Evolutionary conservation across 2,113 vertebrate species (phyloP).

Genomic region (Daboia siamensis): DNA sequence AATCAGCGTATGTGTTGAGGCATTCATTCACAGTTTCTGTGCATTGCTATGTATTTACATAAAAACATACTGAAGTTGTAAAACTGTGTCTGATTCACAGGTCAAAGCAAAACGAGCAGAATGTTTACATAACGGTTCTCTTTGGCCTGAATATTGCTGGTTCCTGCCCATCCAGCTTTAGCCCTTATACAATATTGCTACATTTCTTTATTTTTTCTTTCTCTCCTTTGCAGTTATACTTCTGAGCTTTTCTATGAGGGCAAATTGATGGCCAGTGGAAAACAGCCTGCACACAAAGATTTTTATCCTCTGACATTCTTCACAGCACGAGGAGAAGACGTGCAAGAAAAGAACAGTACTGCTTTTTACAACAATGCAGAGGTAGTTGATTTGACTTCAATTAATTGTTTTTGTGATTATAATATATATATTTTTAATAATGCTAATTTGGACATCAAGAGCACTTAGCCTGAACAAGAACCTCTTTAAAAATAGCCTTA

Average conservation of each 20-base stretch:
- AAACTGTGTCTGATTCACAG: background rate
- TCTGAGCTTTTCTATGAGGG: slow-evolving; percentile 99
- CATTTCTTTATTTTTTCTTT: slow-evolving; percentile 40
- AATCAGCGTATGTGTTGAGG: background rate
- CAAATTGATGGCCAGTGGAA: slow-evolving; percentile 97
- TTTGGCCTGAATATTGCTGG: background rate
- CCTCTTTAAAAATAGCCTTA: background rate
- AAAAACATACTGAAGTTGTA: background rate
- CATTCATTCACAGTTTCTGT: background rate
- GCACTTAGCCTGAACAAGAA: background rate
- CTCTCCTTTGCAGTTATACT: slow-evolving; percentile 82
- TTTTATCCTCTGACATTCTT: slow-evolving; percentile 98
- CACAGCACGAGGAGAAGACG: slow-evolving; percentile 95
- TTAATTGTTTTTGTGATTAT: slow-evolving; percentile 31
- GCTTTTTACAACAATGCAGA: slow-evolving; percentile 99
- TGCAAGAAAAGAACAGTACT: slow-evolving; percentile 98
- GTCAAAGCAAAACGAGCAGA: background rate
- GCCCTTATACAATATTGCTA: background rate
- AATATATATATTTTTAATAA: background rate
- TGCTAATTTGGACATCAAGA: background rate
- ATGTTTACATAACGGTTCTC: background rate
- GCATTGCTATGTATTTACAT: background rate
- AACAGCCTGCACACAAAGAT: slow-evolving; percentile 96
- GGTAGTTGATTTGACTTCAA: slow-evolving; percentile 68
- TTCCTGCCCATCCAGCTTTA: background rate